phyloP scores from a whole-genome alignment of 2,888 invertebrate species.

The Platerodrilus igneus region DNA sequence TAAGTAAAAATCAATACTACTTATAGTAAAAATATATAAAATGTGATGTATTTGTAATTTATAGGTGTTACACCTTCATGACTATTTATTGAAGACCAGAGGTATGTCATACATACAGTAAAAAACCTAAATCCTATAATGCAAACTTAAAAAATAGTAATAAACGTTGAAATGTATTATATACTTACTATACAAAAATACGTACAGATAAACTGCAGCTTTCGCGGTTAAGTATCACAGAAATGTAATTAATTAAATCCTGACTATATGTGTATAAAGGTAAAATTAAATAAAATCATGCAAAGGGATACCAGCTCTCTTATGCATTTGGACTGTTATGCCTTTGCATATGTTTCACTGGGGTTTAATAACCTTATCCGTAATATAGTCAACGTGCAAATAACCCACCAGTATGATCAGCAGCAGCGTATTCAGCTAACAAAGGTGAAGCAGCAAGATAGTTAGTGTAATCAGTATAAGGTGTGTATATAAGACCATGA shows the following conservation, averaged over 20 bases:
- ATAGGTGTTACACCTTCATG: conserved; percentile 12
- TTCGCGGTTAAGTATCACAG: conserved; percentile 28
- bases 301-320: conserved; percentile 6
- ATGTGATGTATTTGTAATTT: conserved; percentile 17
- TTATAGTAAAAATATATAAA: conserved; percentile 31
- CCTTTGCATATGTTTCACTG: conserved; percentile 16
- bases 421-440: conserved; percentile 75
- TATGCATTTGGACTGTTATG: neutral
- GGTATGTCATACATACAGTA: conserved; percentile 25
- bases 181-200: conserved; percentile 23
- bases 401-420: conserved; percentile 95
- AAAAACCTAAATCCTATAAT: conserved; percentile 24
- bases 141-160: conserved; percentile 22
- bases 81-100: conserved; percentile 28
- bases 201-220: conserved; percentile 26
- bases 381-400: conserved; percentile 66
- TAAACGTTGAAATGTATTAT: conserved; percentile 20
- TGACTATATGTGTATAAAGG: conserved; percentile 26
- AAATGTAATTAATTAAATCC: conserved; percentile 27
- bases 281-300: conserved; percentile 18
- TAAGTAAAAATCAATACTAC: conserved; percentile 37
- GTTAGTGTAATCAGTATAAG: conserved; percentile 85
- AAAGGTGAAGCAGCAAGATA: conserved; percentile 78
- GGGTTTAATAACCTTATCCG: no score
- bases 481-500: conserved; percentile 83